phyloP scores from a whole-genome alignment of 2,888 invertebrate species.

The Philhelius pedissequus region DNA sequence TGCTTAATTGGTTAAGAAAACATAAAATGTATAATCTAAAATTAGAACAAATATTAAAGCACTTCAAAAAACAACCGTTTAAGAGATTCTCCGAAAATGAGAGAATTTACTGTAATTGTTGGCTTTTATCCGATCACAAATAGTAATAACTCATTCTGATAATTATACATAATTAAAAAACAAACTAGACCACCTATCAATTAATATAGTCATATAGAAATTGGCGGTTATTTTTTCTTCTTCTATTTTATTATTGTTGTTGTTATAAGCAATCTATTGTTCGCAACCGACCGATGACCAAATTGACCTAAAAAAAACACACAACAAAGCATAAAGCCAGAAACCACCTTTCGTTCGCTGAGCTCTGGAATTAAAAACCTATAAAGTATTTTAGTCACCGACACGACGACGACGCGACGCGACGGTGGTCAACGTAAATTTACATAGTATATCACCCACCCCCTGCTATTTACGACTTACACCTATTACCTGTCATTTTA shows the following conservation, averaged over 20 bases:
- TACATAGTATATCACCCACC: slow-evolving; percentile 1
- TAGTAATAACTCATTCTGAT: slow-evolving; percentile 6
- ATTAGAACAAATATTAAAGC: no score
- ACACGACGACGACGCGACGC: no score
- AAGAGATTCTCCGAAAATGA: not conserved
- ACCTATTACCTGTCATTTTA: no score
- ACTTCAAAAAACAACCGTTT: not conserved
- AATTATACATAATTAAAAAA: slow-evolving; percentile 22
- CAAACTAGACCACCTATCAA: slow-evolving; percentile 51
- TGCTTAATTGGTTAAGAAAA: no score
- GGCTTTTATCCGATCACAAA: not conserved
- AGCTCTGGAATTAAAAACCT: slow-evolving; percentile 11
- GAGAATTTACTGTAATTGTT: not conserved
- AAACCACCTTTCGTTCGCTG: not conserved
- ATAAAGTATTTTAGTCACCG: not conserved
- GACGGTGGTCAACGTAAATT: not conserved
- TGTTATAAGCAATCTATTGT: slow-evolving; percentile 14
- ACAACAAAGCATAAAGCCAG: not conserved
- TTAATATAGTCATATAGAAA: slow-evolving; percentile 31
- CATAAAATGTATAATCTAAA: no score
- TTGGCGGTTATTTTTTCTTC: not conserved
- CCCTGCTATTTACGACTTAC: not conserved
- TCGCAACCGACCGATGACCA: not conserved
- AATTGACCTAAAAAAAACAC: slow-evolving; percentile 37
- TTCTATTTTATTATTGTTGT: slow-evolving; percentile 2